A percentile compares a stretch with the other conserved stretches of the same genome.
phyloP scores from a whole-genome alignment of 2,797 vertebrate species.

The Protonibea diacanthus region DNA sequence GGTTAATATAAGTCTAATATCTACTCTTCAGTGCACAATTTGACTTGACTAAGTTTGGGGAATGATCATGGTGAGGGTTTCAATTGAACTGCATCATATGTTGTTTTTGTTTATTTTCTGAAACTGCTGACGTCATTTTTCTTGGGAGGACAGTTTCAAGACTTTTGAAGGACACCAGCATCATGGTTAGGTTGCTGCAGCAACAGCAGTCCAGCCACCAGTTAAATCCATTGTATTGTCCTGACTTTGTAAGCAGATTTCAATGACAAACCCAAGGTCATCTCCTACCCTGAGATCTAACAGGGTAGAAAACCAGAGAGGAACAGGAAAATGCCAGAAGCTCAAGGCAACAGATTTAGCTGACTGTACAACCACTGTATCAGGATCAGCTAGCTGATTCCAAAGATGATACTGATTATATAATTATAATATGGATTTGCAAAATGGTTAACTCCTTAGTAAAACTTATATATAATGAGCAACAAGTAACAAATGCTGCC shows the following conservation, averaged over 20 bases:
- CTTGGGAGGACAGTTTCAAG: not conserved
- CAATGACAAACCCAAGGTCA: slow-evolving; percentile 71
- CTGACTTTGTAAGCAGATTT: slow-evolving; percentile 65
- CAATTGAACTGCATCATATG: not conserved
- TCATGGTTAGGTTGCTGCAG: slow-evolving; percentile 10
- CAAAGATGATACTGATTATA: slow-evolving; percentile 25
- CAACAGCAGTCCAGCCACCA: slow-evolving; percentile 16
- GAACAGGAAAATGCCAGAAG: slow-evolving; percentile 54
- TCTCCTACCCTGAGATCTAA: slow-evolving; percentile 64
- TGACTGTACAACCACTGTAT: slow-evolving; percentile 46
- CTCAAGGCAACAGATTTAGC: slow-evolving; percentile 60
- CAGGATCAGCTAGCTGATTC: slow-evolving; percentile 38
- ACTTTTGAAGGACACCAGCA: slow-evolving; percentile 45
- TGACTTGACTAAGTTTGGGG: not conserved
- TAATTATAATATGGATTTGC: not conserved
- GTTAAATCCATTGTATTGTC: slow-evolving; percentile 43
- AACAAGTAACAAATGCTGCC: slow-evolving; percentile 3
- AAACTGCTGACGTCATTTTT: not conserved
- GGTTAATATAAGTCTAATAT: too few species aligned
- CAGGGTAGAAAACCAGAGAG: slow-evolving; percentile 58
- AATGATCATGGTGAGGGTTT: not conserved
- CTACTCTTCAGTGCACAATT: too few species aligned
- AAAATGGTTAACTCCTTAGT: slow-evolving; percentile 10
- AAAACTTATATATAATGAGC: not conserved
- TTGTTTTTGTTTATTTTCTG: not conserved